Evolutionary conservation across 1,140 invertebrate species (phyloP).

Genomic region (Rhagoletis pomonella): DNA sequence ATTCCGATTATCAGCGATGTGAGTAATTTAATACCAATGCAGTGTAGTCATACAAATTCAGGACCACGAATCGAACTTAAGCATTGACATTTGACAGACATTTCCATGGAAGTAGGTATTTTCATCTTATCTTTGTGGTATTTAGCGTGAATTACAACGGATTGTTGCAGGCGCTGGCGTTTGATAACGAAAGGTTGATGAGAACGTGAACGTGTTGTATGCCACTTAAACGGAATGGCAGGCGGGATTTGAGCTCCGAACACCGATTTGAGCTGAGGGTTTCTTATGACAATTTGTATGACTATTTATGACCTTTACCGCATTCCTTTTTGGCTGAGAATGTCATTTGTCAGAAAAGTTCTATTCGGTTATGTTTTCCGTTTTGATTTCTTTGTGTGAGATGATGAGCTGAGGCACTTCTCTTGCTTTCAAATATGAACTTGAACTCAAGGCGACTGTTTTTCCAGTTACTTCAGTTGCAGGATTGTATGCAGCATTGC

Average conservation of each 20-base stretch:
- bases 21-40: conserved; percentile 73
- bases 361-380: too few relatives aligned
- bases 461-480: too few relatives aligned
- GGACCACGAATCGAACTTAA: background rate
- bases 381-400: too few relatives aligned
- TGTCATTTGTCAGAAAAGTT: too few relatives aligned
- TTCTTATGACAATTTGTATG: background rate
- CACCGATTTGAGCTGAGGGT: conserved; percentile 7
- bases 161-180: conserved; percentile 39
- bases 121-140: conserved; percentile 68
- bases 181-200: background rate
- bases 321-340: too few relatives aligned
- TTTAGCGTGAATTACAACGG: conserved; percentile 69
- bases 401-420: too few relatives aligned
- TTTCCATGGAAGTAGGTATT: conserved; percentile 57
- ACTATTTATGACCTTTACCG: too few relatives aligned
- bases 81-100: conserved; percentile 26
- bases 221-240: background rate
- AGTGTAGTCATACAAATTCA: conserved; percentile 55
- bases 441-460: too few relatives aligned
- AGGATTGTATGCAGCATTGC: too few relatives aligned
- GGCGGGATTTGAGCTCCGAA: background rate
- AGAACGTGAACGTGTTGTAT: background rate
- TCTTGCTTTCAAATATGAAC: too few relatives aligned
- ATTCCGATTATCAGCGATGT: conserved; percentile 73